Base-by-base conservation (phyloP, 2,888 invertebrate species). In the Euplexia lucipara region DNA sequence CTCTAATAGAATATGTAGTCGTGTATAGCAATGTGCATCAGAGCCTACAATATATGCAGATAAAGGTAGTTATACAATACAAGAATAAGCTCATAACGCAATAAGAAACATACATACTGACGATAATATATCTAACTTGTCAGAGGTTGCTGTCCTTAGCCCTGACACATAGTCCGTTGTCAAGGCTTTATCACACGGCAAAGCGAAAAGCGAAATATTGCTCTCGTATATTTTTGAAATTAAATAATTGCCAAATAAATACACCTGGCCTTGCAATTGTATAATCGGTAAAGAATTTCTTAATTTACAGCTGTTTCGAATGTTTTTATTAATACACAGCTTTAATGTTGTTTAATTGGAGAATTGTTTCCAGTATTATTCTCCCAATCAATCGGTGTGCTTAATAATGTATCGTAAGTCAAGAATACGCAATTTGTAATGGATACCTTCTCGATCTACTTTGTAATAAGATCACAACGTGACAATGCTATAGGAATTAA, bases 81-180 rank as follows among this genome's bases (percentile, higher is more conserved):
- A 64, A 70, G 54, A 57, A 53, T 66, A 61, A 45, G 65, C 56
- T 39, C 53, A 48, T 72, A 62, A 52, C 49, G 61, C 53, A 61
- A 42, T 63, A 70, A 62, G 9, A 18, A 10, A 60, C 20, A 39
- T 16, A 42, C 34, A 34, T 52, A 59, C 37, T 34, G 3, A 60
- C 9, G 44, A n/a, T 37, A 34, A 57, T 54, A 69, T 62, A 69
- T 62, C 62, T 69, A 63, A 70, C 16, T 71, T 61, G 75, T 39
- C 59, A 53, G 70, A 81, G 73, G 81, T 79, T 73, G 73, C 53
- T 58, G 76, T 77, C 81, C 85, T 84, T 79, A 82, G 70, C 85
- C 86, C 83, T 85, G 82, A 83, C 83, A 85, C 77, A 60, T 71
- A 53, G 68, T 52, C 62, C 47, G 66, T 77, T 78, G 81, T 76